These are phyloP conservation scores for Myotis myotis DNA, from an alignment of 2,797 vertebrate species.

Conservation along the genomic window DNA sequence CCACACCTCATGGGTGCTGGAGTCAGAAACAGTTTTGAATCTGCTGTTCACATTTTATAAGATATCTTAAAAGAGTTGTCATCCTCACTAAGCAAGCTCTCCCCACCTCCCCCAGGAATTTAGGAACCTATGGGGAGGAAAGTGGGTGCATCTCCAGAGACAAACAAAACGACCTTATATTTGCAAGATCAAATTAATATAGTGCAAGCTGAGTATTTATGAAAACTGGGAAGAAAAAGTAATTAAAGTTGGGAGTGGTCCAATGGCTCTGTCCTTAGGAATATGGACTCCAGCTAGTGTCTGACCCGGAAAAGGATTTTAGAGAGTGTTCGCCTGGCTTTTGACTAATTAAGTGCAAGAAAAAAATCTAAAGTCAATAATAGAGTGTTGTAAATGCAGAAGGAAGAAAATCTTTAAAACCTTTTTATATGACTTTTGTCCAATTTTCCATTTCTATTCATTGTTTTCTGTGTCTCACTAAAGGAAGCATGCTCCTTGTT, in stretches of 20 bases:
- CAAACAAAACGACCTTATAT: constrained; percentile 14
- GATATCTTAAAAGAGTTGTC: background rate
- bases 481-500: background rate
- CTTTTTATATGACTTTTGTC: constrained; percentile 14
- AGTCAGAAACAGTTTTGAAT: background rate
- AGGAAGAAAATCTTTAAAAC: constrained; percentile 70
- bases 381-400: constrained; percentile 54
- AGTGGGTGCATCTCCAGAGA: background rate
- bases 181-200: background rate
- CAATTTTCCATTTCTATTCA: constrained; percentile 37
- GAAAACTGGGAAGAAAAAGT: background rate
- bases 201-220: background rate
- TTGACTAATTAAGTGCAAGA: constrained; percentile 66
- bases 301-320: constrained; percentile 56
- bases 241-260: background rate
- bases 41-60: background rate
- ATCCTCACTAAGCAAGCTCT: background rate
- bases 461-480: constrained; percentile 39
- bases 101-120: background rate
- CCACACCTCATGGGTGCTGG: background rate
- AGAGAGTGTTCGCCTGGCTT: constrained; percentile 41
- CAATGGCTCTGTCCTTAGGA: background rate
- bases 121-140: background rate
- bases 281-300: background rate
- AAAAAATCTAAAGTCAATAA: constrained; percentile 65